Conservation (phyloP, 2,113 vertebrate species). For the Triplophysa siluroides region DNA sequence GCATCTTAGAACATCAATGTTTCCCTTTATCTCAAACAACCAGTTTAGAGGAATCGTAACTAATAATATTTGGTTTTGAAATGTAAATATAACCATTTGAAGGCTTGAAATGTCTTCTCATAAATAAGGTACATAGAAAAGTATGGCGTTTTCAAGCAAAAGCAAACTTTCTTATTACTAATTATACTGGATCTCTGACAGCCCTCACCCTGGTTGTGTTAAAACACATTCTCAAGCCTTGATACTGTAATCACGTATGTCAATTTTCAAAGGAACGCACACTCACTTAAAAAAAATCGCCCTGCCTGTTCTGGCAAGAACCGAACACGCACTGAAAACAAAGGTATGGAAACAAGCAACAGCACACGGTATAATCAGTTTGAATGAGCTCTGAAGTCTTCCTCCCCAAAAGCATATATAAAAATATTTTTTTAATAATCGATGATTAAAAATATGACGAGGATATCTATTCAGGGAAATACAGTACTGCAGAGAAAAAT, state of each 20-base stretch:
- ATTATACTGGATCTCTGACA: background rate
- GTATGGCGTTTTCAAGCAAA: background rate
- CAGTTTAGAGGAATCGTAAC: background rate
- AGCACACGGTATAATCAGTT: background rate
- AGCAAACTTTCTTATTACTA: background rate
- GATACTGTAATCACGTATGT: background rate
- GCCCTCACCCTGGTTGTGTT: background rate
- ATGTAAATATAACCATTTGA: conserved; percentile 1
- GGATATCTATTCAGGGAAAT: conserved; percentile 26
- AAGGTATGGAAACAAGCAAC: conserved; percentile 22
- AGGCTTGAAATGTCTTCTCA: background rate
- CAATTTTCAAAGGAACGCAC: background rate
- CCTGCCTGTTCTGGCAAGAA: background rate
- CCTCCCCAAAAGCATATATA: conserved; percentile 40
- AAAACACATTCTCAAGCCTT: conserved; percentile 3
- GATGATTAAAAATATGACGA: conserved; percentile 35
- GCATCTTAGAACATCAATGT: conserved; percentile 16
- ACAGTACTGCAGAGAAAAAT: conserved; percentile 33
- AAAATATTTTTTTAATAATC: conserved; percentile 28
- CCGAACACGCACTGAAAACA: conserved; percentile 5
- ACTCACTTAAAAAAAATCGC: conserved; percentile 5
- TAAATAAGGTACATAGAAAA: background rate
- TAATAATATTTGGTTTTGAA: conserved; percentile 15
- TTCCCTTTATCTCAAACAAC: background rate
- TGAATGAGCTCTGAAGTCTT: conserved; percentile 17